These are phyloP conservation scores for Cryptoblepharus egeriae DNA, from an alignment of 2,797 vertebrate species.

Conservation along the genomic window DNA sequence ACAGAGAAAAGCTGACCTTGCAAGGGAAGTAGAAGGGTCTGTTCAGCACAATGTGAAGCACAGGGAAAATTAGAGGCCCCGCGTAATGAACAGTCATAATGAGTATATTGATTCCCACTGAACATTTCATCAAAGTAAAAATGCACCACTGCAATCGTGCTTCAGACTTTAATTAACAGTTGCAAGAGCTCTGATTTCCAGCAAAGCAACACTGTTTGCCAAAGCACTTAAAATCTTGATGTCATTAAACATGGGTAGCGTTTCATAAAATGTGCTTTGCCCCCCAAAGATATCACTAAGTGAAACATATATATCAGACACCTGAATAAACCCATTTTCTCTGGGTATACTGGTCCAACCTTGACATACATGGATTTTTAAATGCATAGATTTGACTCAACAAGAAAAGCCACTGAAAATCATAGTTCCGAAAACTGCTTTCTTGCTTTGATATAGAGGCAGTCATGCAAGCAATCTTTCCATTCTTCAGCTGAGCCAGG, in stretches of 20 bases:
- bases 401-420: too few relatives aligned
- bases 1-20: slow-evolving; percentile 5
- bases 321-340: too few relatives aligned
- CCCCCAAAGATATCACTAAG: too few relatives aligned
- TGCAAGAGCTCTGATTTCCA: background rate
- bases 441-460: too few relatives aligned
- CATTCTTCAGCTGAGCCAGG: too few relatives aligned
- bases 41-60: background rate
- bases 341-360: too few relatives aligned
- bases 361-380: too few relatives aligned
- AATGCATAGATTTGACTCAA: too few relatives aligned
- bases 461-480: too few relatives aligned
- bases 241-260: background rate
- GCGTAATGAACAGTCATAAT: background rate
- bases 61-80: background rate
- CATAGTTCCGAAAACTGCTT: too few relatives aligned
- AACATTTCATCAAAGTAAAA: slow-evolving; percentile 18
- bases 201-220: background rate
- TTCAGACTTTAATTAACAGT: slow-evolving; percentile 11
- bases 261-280: background rate
- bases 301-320: too few relatives aligned
- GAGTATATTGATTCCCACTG: slow-evolving; percentile 13
- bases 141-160: background rate
- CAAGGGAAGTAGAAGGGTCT: background rate
- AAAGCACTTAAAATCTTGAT: background rate